phyloP scores from a whole-genome alignment of 2,113 vertebrate genomes.

The Hipposideros armiger region DNA sequence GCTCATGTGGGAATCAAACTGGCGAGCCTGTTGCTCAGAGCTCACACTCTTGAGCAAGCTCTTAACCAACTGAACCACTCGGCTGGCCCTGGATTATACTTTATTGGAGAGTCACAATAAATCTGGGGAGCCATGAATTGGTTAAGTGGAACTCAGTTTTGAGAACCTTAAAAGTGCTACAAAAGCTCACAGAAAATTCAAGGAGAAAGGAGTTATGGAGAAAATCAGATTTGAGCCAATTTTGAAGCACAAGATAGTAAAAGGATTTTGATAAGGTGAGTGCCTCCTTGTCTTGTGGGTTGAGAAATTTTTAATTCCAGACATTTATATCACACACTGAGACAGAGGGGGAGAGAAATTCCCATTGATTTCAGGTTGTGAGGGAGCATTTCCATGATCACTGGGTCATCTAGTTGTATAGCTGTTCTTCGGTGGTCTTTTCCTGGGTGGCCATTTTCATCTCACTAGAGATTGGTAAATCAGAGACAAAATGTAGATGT shows the following conservation, averaged over 20 bases:
- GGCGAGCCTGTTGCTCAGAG: too few species aligned
- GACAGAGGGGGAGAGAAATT: not conserved
- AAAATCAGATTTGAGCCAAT: not conserved
- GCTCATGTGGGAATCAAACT: too few species aligned
- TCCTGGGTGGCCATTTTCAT: conserved; percentile 2
- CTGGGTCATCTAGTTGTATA: not conserved
- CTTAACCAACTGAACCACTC: too few species aligned
- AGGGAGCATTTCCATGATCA: conserved; percentile 25
- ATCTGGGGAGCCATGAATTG: not conserved
- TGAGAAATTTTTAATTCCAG: not conserved
- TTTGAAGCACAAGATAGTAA: not conserved
- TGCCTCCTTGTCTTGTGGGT: not conserved
- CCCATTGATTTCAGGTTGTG: not conserved
- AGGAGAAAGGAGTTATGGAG: not conserved
- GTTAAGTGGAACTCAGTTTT: not conserved
- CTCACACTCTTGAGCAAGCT: too few species aligned
- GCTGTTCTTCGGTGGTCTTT: conserved; percentile 25
- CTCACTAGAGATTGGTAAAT: not conserved
- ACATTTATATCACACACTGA: not conserved
- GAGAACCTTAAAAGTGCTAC: not conserved
- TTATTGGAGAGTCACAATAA: not conserved
- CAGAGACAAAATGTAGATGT: not conserved
- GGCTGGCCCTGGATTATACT: not conserved
- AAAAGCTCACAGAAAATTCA: not conserved
- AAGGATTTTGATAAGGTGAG: not conserved